phyloP scores from a whole-genome alignment of 2,888 invertebrate species.

The Nephrotoma guestfalica region DNA sequence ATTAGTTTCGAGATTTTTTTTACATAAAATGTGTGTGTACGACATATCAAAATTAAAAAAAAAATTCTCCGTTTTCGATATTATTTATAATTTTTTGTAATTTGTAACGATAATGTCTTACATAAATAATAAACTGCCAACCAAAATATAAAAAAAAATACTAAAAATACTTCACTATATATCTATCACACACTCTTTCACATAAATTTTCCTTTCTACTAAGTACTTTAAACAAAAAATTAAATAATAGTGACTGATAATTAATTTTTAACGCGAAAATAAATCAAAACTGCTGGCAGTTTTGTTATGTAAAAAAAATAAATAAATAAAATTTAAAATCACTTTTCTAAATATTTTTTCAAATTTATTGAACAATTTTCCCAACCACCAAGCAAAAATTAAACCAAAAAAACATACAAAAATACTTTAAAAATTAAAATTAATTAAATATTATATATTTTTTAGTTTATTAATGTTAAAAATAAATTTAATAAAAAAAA shows the following conservation, averaged over 20 bases:
- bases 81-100: neutral
- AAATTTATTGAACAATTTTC: neutral
- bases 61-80: neutral
- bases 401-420: neutral
- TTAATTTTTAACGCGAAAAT: neutral
- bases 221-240: neutral
- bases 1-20: neutral
- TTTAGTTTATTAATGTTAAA: neutral
- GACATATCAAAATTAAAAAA: neutral
- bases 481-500: neutral
- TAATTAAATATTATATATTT: neutral
- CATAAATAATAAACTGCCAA: neutral
- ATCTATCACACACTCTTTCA: neutral
- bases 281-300: slow-evolving; percentile 3
- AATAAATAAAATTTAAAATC: neutral
- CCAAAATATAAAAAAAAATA: neutral
- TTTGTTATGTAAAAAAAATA: neutral
- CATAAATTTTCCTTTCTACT: neutral
- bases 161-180: neutral
- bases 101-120: neutral
- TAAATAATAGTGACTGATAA: neutral
- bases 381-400: neutral
- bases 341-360: neutral
- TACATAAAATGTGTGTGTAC: neutral
- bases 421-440: neutral